Conservation (phyloP, 2,113 vertebrate species). For the Sebastes fasciatus region DNA sequence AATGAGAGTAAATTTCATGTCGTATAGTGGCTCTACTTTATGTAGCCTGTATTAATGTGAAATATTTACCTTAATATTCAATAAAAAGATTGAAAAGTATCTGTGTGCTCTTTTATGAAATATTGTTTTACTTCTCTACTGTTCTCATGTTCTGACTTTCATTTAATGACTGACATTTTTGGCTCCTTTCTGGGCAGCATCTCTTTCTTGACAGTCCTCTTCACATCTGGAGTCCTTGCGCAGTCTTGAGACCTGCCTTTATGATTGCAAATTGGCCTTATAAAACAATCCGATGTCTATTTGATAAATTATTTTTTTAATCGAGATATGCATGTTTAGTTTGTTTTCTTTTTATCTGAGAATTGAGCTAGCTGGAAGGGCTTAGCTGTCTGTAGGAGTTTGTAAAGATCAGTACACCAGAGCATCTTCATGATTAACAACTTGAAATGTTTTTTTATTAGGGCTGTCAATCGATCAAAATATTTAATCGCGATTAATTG, state of each 20-base stretch:
- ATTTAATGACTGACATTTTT: neutral
- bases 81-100: slow-evolving; percentile 85
- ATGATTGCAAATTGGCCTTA: neutral
- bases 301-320: neutral
- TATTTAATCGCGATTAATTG: too few relatives aligned
- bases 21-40: slow-evolving; percentile 94
- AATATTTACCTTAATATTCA: slow-evolving; percentile 99
- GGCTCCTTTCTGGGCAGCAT: neutral
- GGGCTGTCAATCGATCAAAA: too few relatives aligned
- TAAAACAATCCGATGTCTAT: neutral
- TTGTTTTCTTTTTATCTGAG: neutral
- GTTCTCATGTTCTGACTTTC: neutral
- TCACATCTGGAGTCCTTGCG: neutral
- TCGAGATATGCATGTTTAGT: neutral
- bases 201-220: neutral
- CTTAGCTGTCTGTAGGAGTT: neutral
- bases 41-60: slow-evolving; percentile 99
- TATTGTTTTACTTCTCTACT: neutral
- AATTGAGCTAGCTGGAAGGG: neutral
- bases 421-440: too few relatives aligned
- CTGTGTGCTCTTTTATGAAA: slow-evolving; percentile 35
- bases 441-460: too few relatives aligned
- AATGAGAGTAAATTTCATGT: slow-evolving; percentile 87
- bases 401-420: too few relatives aligned
- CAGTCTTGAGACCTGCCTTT: neutral